Percentiles rank a stretch among this genome's conserved stretches.
phyloP scores from a whole-genome alignment of 2,888 invertebrate genomes.

The Chouioia cunea region DNA sequence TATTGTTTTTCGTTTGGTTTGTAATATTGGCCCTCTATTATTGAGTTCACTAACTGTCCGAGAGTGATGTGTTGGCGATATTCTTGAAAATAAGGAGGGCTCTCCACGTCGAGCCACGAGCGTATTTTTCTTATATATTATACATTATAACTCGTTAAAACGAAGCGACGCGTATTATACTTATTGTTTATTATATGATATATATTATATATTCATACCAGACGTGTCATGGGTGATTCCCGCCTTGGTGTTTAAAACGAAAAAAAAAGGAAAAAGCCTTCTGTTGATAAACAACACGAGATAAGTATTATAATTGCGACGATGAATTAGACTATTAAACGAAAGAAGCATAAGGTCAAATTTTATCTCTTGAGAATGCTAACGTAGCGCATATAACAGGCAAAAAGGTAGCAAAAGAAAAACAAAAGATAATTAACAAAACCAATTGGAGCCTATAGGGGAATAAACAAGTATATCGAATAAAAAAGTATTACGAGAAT shows the following conservation, averaged over 20 bases:
- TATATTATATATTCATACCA: too few relatives aligned
- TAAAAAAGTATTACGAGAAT: slow-evolving; percentile 16
- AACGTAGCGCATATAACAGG: slow-evolving; percentile 16
- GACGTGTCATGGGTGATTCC: slow-evolving; percentile 4
- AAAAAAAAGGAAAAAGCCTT: too few relatives aligned
- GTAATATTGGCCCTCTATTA: background rate
- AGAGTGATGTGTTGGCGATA: slow-evolving; percentile 31
- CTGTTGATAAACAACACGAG: slow-evolving; percentile 35
- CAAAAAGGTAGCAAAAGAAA: slow-evolving; percentile 5
- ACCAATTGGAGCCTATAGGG: slow-evolving; percentile 25
- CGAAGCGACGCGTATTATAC: slow-evolving; percentile 40
- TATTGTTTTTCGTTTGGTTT: too few relatives aligned
- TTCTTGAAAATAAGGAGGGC: slow-evolving; percentile 25
- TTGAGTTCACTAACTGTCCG: background rate
- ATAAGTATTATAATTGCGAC: slow-evolving; percentile 3
- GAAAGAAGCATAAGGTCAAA: slow-evolving; percentile 48
- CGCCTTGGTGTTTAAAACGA: slow-evolving; percentile 45
- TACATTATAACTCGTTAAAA: slow-evolving; percentile 42
- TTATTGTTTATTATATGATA: slow-evolving; percentile 40
- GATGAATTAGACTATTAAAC: slow-evolving; percentile 1
- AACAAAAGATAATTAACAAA: background rate
- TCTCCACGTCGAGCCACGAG: slow-evolving; percentile 31
- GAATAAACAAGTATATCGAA: slow-evolving; percentile 16
- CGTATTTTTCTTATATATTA: slow-evolving; percentile 46
- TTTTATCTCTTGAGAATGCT: slow-evolving; percentile 43